Evolutionary conservation across 2,113 vertebrate species (phyloP).

Genomic region (Orcinus orca): DNA sequence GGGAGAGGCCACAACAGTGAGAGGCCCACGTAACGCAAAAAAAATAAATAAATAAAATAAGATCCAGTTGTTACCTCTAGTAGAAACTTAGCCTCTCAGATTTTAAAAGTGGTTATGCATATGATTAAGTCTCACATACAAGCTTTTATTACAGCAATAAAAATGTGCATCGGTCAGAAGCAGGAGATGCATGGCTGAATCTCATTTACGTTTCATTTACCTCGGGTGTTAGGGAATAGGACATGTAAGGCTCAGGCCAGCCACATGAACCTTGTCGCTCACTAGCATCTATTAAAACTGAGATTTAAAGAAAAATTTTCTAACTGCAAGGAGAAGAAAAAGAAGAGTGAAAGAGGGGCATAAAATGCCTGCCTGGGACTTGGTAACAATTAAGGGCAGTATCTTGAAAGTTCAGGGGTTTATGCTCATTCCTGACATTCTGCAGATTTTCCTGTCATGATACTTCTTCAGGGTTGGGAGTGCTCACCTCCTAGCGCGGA

Average conservation of each 20-base stretch:
- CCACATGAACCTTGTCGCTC: not conserved
- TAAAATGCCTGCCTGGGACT: not conserved
- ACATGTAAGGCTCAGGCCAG: not conserved
- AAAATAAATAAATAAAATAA: not conserved
- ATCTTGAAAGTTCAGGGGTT: not conserved
- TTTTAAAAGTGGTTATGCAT: conserved; percentile 49
- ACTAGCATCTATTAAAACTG: not conserved
- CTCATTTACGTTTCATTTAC: not conserved
- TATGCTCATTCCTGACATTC: not conserved
- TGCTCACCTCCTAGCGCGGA: not conserved
- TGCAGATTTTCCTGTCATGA: not conserved
- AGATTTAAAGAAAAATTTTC: not conserved
- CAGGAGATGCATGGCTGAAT: not conserved
- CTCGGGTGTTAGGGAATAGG: not conserved
- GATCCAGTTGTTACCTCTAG: not conserved
- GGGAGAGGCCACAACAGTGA: too few species aligned
- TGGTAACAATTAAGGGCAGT: not conserved
- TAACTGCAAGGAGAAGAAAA: conserved; percentile 4
- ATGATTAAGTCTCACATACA: not conserved
- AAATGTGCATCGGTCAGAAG: not conserved
- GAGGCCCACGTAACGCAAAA: too few species aligned
- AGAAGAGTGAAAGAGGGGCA: not conserved
- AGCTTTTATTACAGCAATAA: conserved; percentile 50
- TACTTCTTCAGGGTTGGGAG: not conserved
- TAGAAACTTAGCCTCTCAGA: conserved; percentile 12